Conservation (phyloP, 2,888 invertebrate genomes). For the Stenotaenia linearis region DNA sequence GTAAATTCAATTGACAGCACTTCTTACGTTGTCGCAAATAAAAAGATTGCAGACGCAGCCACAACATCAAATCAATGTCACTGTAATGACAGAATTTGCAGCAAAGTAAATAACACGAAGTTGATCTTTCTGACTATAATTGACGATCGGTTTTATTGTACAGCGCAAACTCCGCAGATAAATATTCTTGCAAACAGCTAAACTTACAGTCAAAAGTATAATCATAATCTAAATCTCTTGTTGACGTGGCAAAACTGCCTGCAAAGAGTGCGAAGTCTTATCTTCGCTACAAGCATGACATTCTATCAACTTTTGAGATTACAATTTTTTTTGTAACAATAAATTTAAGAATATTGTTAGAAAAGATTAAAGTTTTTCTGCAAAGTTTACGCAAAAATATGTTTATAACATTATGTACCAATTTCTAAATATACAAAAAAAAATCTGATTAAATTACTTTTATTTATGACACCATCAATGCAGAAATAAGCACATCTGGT, state of each 20-base stretch:
- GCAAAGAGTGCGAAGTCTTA: not conserved
- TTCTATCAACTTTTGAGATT: not conserved
- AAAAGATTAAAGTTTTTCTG: not conserved
- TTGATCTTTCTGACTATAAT: not conserved
- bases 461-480: conserved; percentile 13
- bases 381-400: too few species aligned
- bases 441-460: not conserved
- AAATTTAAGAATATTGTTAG: not conserved
- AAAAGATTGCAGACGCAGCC: not conserved
- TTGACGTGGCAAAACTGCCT: not conserved
- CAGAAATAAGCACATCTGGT: conserved; percentile 17
- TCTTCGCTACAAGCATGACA: not conserved
- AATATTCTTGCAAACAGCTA: not conserved
- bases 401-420: too few species aligned
- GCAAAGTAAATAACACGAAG: not conserved
- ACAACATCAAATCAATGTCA: not conserved
- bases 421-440: not conserved
- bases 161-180: not conserved
- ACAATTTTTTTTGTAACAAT: not conserved
- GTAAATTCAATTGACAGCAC: not conserved
- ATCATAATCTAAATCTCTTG: not conserved
- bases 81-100: too few species aligned
- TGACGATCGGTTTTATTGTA: not conserved
- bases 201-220: not conserved
- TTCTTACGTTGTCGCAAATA: not conserved